These are phyloP conservation scores for Hippolais icterina DNA, from an alignment of 2,113 vertebrate genomes.

Conservation along the genomic window DNA sequence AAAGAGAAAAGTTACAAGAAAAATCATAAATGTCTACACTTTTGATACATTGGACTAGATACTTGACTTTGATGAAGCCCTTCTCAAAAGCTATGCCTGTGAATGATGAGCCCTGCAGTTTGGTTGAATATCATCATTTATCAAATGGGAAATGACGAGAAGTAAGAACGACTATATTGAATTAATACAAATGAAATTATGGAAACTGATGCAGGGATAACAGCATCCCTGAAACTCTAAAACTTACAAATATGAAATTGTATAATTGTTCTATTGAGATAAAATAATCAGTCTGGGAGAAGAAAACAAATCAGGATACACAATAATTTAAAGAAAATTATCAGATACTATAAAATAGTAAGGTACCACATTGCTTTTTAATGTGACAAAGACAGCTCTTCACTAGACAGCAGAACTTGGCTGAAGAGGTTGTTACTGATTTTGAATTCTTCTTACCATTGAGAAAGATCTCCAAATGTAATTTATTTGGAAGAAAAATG, in stretches of 20 bases:
- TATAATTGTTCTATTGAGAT: not conserved
- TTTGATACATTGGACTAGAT: not conserved
- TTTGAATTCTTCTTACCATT: not conserved
- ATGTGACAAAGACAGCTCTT: not conserved
- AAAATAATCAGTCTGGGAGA: not conserved
- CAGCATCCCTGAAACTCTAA: not conserved
- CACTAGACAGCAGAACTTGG: not conserved
- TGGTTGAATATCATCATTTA: not conserved
- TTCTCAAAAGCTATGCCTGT: not conserved
- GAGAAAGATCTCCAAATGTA: not conserved
- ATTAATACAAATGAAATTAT: slow-evolving; percentile 4
- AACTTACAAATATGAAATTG: not conserved
- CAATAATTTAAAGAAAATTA: not conserved
- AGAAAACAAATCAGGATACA: not conserved
- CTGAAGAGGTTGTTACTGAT: not conserved
- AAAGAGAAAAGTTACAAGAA: not conserved
- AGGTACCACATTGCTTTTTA: not conserved
- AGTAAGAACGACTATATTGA: not conserved
- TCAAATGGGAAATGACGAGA: slow-evolving; percentile 24
- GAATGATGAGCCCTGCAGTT: slow-evolving; percentile 11
- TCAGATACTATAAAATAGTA: not conserved
- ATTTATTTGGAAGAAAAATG: not conserved
- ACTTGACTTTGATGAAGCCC: slow-evolving; percentile 27
- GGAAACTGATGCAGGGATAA: not conserved
- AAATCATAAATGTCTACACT: not conserved